Evolutionary conservation across 2,113 vertebrate species (phyloP).

Genomic region (Oophaga pumilio): DNA sequence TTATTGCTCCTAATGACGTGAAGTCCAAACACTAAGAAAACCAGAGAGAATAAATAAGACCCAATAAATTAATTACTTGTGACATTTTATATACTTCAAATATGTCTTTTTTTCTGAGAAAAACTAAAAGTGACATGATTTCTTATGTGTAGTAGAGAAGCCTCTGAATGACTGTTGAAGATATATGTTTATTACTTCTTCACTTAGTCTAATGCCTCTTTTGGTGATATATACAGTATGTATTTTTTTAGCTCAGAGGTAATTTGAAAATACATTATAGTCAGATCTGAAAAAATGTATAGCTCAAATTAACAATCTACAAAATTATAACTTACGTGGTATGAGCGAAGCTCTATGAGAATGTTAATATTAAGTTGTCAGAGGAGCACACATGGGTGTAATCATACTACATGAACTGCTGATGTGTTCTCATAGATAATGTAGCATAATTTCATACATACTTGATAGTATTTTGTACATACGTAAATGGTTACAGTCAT

Average conservation of each 20-base stretch:
- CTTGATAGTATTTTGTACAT: too few species aligned
- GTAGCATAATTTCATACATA: too few species aligned
- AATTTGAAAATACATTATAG: constrained; percentile 6
- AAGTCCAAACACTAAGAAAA: constrained; percentile 35
- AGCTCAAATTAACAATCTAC: neutral
- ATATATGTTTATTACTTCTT: neutral
- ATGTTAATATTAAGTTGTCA: neutral
- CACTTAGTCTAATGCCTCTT: neutral
- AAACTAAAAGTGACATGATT: constrained; percentile 14
- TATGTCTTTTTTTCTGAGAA: constrained; percentile 12
- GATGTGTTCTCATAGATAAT: too few species aligned
- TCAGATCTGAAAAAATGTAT: neutral
- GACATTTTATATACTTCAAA: constrained; percentile 32
- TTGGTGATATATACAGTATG: too few species aligned
- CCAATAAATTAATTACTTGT: constrained; percentile 45
- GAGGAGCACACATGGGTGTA: neutral
- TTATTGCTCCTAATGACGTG: constrained; percentile 38
- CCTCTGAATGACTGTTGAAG: neutral
- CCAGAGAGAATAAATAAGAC: constrained; percentile 21
- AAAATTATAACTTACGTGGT: neutral
- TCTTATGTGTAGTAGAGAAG: neutral
- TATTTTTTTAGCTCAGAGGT: neutral
- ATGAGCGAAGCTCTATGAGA: neutral
- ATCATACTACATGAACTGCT: neutral
- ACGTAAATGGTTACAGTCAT: too few species aligned